Percentiles rank a stretch among this genome's conserved stretches.
Evolutionary conservation across 2,113 vertebrate genomes (phyloP).

Genomic region (Pelobates fuscus): DNA sequence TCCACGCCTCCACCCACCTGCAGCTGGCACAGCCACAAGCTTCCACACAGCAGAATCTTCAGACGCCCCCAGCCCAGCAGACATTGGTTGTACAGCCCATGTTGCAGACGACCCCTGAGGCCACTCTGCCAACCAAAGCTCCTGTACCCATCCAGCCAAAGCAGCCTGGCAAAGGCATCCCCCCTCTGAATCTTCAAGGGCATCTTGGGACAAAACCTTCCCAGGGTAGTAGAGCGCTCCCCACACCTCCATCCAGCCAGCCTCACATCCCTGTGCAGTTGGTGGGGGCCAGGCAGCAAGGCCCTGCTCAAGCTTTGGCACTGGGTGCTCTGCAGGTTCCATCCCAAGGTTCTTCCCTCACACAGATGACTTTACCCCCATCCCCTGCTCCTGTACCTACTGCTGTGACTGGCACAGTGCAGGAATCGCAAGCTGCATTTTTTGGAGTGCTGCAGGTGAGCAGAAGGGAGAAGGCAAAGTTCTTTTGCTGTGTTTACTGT

Average conservation of each 20-base stretch:
- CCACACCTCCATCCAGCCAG: conserved; percentile 61
- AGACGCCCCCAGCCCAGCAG: conserved; percentile 74
- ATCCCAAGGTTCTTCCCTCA: conserved; percentile 40
- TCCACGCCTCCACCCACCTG: conserved; percentile 84
- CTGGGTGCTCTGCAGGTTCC: conserved; percentile 83
- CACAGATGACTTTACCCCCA: conserved; percentile 20
- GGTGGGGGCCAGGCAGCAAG: conserved; percentile 87
- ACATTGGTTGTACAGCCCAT: conserved; percentile 95
- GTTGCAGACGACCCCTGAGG: conserved; percentile 77
- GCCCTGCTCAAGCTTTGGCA: conserved; percentile 80
- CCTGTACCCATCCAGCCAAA: conserved; percentile 92
- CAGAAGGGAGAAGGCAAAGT: too few species aligned
- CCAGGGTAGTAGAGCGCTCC: conserved; percentile 55
- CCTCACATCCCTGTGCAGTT: conserved; percentile 94
- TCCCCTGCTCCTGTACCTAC: conserved; percentile 17
- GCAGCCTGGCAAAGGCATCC: conserved; percentile 65
- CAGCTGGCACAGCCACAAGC: conserved; percentile 76
- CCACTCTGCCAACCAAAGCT: conserved; percentile 66
- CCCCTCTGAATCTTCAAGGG: conserved; percentile 66
- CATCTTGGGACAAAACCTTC: conserved; percentile 36
- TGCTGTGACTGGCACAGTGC: neutral
- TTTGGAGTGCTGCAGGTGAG: conserved; percentile 36
- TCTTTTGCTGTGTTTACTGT: neutral
- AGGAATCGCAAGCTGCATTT: conserved; percentile 40
- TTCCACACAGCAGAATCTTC: conserved; percentile 62